Evolutionary conservation across 2,113 vertebrate species (phyloP).

Genomic region (Diphyllodes magnificus): DNA sequence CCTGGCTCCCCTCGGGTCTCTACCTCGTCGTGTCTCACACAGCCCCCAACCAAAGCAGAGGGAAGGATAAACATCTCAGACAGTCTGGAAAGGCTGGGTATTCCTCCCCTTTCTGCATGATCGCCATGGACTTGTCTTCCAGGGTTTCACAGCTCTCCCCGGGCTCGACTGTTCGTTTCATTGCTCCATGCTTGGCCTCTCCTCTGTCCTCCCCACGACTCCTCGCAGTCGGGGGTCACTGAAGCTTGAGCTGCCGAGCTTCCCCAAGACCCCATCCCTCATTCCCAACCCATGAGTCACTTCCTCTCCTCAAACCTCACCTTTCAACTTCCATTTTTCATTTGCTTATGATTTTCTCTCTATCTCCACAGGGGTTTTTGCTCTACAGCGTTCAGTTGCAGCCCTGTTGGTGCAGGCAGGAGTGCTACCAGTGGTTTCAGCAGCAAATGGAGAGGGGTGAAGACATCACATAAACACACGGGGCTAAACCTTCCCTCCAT

Average conservation of each 20-base stretch:
- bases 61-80: background rate
- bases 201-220: background rate
- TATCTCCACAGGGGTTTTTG: background rate
- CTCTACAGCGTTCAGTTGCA: background rate
- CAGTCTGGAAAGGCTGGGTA: background rate
- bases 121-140: background rate
- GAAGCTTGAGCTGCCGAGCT: background rate
- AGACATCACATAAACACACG: background rate
- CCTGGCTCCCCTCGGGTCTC: background rate
- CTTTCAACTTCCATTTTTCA: slow-evolving; percentile 53
- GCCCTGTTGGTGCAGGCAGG: background rate
- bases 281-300: slow-evolving; percentile 48
- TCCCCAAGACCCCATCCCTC: slow-evolving; percentile 12
- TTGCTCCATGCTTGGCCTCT: slow-evolving; percentile 23
- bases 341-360: slow-evolving; percentile 5
- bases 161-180: background rate
- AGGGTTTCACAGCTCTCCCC: slow-evolving; percentile 27
- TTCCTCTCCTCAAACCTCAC: slow-evolving; percentile 36
- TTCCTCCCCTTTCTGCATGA: slow-evolving; percentile 6
- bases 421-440: background rate
- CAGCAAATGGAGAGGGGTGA: background rate
- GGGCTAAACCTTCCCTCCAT: background rate
- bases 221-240: background rate
- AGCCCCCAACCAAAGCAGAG: background rate
- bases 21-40: background rate